Percentiles rank a stretch among this genome's conserved stretches.
These are phyloP conservation scores for Vultur gryphus DNA, from an alignment of 2,797 vertebrate genomes.

Conservation along the genomic window DNA sequence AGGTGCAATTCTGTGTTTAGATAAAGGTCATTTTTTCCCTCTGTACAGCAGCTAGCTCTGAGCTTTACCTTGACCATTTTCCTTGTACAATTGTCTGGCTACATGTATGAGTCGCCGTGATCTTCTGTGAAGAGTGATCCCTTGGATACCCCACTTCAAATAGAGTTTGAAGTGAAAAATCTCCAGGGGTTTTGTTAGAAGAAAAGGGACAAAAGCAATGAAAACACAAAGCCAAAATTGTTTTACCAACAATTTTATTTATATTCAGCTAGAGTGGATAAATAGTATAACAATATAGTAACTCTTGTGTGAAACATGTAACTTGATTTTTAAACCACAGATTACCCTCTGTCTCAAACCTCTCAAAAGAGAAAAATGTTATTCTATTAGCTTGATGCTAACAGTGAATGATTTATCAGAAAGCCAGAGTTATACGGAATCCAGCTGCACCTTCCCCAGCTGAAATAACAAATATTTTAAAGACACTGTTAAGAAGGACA, in stretches of 20 bases:
- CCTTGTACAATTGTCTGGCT: not conserved
- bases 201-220: not conserved
- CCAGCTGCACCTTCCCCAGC: not conserved
- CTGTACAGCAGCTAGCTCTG: not conserved
- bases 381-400: not conserved
- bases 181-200: not conserved
- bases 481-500: not conserved
- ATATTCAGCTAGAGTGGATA: not conserved
- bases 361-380: not conserved
- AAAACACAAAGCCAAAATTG: not conserved
- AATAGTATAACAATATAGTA: not conserved
- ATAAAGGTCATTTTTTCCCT: not conserved
- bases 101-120: rapidly evolving
- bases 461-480: not conserved
- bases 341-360: not conserved
- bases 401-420: not conserved
- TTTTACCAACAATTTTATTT: not conserved
- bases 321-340: not conserved
- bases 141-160: not conserved
- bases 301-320: not conserved
- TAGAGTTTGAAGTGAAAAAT: not conserved
- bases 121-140: not conserved
- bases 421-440: not conserved
- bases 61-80: not conserved
- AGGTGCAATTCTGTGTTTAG: not conserved